Base-by-base conservation (phyloP, 2,888 invertebrate species). In the Blomia tropicalis region DNA sequence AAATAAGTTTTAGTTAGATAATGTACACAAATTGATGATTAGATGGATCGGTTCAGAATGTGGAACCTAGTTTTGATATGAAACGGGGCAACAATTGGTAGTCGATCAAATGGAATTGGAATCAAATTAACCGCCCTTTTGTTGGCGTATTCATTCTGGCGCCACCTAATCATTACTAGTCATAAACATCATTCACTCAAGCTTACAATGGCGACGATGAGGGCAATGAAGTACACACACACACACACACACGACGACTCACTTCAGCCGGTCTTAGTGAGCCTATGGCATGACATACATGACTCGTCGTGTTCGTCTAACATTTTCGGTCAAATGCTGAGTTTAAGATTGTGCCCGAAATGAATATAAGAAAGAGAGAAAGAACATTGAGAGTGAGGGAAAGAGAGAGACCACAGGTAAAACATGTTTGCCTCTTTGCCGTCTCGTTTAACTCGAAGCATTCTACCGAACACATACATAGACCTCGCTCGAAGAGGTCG, bases 291-390 rank as follows among this genome's bases (percentile, higher is more conserved):
- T 27, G 51, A 27, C 51, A 47, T 22, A 36, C 51, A 22, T 47
- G 23, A 47, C 7, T 7, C 51, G 7, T 14, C 22, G 22, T 47
- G n/a, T 47, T n/a, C 7, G 51, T 7, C 51, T 31, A 32, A 25
- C 27, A 44, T 56, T 43, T 7, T 5, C 60, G 60, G 47, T 19
- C 23, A 43, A 63, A 64, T 76, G 66, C 67, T 19, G 66, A 65
- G 29, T 67, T 68, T 14, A 69, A 59, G 0, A 70, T 61, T 5
- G 70, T 65, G 51, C 14, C 51, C 51, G 54, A 54, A 19, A n/a
- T 7, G 17, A 47, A 47, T 11, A 25, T n/a, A 47, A n/a, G 7
- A 25, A 47, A 47, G 17, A 19, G 5, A 47, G 17, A 47, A 25
- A 47, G n/a, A 19, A 47, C 5, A 5, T 25, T 11, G 47, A 47